Evolutionary conservation across 2,113 vertebrate species (phyloP), one percentile per base, ranked within the genome.

Genomic region (Mixornis gularis): DNA sequence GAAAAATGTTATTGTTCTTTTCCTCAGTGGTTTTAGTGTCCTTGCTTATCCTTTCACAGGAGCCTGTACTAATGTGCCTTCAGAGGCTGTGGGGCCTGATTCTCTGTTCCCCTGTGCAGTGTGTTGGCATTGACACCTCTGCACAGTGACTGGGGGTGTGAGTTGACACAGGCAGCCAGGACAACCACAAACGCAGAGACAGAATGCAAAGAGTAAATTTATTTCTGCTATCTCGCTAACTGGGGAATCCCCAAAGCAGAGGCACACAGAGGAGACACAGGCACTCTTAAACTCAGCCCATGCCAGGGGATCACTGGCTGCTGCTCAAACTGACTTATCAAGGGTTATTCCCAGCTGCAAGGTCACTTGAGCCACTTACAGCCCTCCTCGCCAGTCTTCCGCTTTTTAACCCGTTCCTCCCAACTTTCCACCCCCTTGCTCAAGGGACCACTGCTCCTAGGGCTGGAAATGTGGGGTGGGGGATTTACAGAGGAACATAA

Each of bases 1-100:
- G 92, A 92, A 95, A 95, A 96, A 77, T 81, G 85, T 92, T 94
- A 94, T 94, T 94, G 95, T 96, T 94, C 94, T 94, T 95, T 95
- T 92, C 73, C 79, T 96, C 70, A 7, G 89, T 92, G 63, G 63
- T 91, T 93, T 93, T 63, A 79, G 91, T 83, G 94, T 95, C 89
- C 94, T 93, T 89, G 66, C 84, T 79, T 93, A 93, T 92, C 77
- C 69, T 94, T 94, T 95, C 76, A 52, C 19, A 44, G 63, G 68
- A 87, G 55, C 55, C 55, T 2, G 2, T 79, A 53, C 51, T 82
- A 79, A 79, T 66, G 24, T 41, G 68, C 79, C 87, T 79, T 79
- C 59, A 77, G 74, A 77, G 74, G 48, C 48, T 66, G 56, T 55
- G 59, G 84, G 66, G 62, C 70, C 82, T 89, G 63, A 70, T 87